phyloP scores from a whole-genome alignment of 2,797 vertebrate species.

The Hydrocynus forskahlii region DNA sequence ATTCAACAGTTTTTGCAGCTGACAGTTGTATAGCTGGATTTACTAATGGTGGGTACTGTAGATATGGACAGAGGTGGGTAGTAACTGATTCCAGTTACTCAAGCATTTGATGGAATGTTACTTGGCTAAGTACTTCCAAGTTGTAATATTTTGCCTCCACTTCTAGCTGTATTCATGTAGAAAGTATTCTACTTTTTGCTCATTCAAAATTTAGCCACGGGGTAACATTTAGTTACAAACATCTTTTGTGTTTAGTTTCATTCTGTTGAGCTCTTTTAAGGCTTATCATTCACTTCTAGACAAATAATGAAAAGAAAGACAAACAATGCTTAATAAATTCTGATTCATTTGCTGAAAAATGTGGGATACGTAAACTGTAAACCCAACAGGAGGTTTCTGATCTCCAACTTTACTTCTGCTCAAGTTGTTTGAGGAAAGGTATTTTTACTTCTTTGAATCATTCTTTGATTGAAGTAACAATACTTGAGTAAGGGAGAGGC shows the following conservation, averaged over 20 bases:
- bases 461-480: neutral
- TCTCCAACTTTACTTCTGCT: too few species aligned
- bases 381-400: too few species aligned
- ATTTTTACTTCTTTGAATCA: neutral
- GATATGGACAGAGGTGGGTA: neutral
- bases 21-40: neutral
- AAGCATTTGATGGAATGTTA: neutral
- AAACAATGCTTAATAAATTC: too few species aligned
- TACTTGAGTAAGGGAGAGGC: neutral
- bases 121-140: neutral
- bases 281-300: neutral
- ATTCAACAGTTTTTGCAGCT: constrained; percentile 39
- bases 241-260: too few species aligned
- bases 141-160: neutral
- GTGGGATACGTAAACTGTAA: too few species aligned
- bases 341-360: neutral
- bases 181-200: neutral
- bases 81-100: neutral
- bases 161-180: neutral
- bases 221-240: too few species aligned
- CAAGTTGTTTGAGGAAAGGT: too few species aligned
- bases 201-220: too few species aligned
- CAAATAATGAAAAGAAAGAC: neutral
- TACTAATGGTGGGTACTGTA: constrained; percentile 34
- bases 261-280: neutral